Evolutionary conservation across 2,888 invertebrate species (phyloP).

Genomic region (Onthophagus sagittarius): DNA sequence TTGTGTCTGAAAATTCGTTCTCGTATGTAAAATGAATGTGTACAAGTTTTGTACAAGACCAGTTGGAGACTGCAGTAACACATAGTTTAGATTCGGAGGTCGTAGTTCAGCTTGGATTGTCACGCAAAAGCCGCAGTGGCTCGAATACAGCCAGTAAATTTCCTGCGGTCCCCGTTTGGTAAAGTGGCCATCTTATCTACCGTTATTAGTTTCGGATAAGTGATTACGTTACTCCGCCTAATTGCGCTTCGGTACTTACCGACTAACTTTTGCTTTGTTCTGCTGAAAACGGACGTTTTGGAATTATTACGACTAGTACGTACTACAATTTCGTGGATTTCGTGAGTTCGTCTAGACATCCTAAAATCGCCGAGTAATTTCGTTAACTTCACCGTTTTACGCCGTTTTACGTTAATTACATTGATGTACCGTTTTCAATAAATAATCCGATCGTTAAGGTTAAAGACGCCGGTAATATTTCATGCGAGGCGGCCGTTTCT

Average conservation of each 20-base stretch:
- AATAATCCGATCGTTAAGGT: conserved; percentile 1
- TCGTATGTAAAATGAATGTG: conserved; percentile 30
- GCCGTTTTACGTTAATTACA: neutral
- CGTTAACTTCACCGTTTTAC: neutral
- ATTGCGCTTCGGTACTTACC: neutral
- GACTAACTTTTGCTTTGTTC: neutral
- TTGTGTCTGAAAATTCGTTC: conserved; percentile 30
- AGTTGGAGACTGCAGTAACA: conserved; percentile 3
- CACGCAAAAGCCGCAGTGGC: conserved; percentile 10
- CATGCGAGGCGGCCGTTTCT: conserved; percentile 5
- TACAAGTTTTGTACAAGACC: neutral
- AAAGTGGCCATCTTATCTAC: conserved; percentile 11
- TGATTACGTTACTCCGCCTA: conserved; percentile 9
- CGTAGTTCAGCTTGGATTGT: neutral
- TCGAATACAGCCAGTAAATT: conserved; percentile 6
- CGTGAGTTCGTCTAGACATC: neutral
- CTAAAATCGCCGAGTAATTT: neutral
- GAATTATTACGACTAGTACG: neutral
- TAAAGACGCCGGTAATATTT: conserved; percentile 4
- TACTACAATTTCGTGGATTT: neutral
- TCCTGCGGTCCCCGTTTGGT: conserved; percentile 1
- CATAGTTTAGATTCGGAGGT: conserved; percentile 7
- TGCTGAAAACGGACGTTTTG: neutral
- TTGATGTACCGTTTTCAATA: neutral
- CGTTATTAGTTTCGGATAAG: conserved; percentile 8